Conservation (phyloP, 2,888 invertebrate genomes). For the Tetranychus piercei region DNA sequence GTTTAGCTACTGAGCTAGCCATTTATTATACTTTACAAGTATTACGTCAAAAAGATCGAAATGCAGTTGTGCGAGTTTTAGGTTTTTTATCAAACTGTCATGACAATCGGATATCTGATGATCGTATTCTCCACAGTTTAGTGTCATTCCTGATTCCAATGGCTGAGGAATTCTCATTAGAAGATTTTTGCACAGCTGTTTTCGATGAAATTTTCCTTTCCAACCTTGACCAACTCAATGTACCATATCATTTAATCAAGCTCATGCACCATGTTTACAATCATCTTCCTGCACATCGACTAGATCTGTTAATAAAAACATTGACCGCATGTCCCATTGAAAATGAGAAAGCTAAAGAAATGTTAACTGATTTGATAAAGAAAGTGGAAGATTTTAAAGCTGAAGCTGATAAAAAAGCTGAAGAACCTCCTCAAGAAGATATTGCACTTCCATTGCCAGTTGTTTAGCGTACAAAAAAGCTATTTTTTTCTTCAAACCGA, state of each 20-base stretch:
- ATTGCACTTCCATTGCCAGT: not conserved
- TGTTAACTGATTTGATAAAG: constrained; percentile 10
- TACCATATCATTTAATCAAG: constrained; percentile 71
- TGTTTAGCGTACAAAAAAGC: not conserved
- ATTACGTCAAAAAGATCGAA: constrained; percentile 57
- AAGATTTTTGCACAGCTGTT: constrained; percentile 81
- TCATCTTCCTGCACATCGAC: constrained; percentile 56
- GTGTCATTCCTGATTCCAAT: constrained; percentile 65
- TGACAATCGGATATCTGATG: constrained; percentile 77
- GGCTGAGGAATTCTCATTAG: constrained; percentile 75
- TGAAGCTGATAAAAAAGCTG: not conserved
- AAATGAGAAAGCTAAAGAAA: constrained; percentile 12
- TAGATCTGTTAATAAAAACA: constrained; percentile 36
- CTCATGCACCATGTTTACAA: constrained; percentile 74
- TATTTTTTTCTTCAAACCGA: not conserved
- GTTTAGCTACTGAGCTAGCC: constrained; percentile 73
- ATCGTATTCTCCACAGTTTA: constrained; percentile 79
- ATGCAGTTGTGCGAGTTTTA: constrained; percentile 63
- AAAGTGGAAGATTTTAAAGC: constrained; percentile 14
- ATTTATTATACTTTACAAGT: constrained; percentile 79
- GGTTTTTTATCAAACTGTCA: constrained; percentile 75
- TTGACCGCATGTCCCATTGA: constrained; percentile 9
- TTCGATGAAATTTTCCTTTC: constrained; percentile 91
- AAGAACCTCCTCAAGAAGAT: not conserved
- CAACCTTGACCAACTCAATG: constrained; percentile 62